phyloP scores from a whole-genome alignment of 2,888 invertebrate species.

The Rutpela maculata region DNA sequence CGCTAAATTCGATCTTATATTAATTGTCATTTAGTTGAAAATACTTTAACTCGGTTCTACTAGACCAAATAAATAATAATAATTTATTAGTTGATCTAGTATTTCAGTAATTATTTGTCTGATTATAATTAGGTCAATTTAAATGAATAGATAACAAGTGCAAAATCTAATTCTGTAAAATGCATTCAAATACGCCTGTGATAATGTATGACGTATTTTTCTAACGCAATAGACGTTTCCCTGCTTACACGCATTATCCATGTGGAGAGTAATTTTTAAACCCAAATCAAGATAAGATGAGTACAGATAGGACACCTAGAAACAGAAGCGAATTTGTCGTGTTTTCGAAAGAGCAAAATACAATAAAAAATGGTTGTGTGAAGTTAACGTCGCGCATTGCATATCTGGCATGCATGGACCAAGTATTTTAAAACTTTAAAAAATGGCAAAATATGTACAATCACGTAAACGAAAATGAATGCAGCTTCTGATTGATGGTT shows the following conservation, averaged over 20 bases:
- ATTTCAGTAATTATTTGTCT: slow-evolving; percentile 64
- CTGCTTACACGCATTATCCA: background rate
- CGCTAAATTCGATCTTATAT: slow-evolving; percentile 70
- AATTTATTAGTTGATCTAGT: slow-evolving; percentile 58
- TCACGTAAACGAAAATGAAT: too few relatives aligned
- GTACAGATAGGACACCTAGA: too few relatives aligned
- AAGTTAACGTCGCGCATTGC: too few relatives aligned
- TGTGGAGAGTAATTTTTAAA: background rate
- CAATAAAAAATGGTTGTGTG: too few relatives aligned
- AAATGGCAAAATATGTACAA: too few relatives aligned
- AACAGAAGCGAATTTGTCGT: too few relatives aligned
- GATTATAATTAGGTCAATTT: slow-evolving; percentile 72
- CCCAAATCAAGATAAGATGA: background rate
- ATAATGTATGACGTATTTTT: slow-evolving; percentile 48
- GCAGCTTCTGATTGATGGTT: too few relatives aligned
- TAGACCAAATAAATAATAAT: slow-evolving; percentile 60
- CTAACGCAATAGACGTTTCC: slow-evolving; percentile 9
- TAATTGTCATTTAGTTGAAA: slow-evolving; percentile 60
- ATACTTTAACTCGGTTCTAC: slow-evolving; percentile 51
- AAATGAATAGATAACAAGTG: slow-evolving; percentile 69
- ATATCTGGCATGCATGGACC: too few relatives aligned
- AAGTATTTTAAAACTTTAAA: too few relatives aligned
- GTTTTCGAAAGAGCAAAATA: too few relatives aligned
- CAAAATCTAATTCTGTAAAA: slow-evolving; percentile 63
- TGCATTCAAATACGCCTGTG: slow-evolving; percentile 53